Percentiles rank a stretch among this genome's conserved stretches.
Evolutionary conservation across 2,888 invertebrate genomes (phyloP).

Genomic region (Chaetoderma sp.): DNA sequence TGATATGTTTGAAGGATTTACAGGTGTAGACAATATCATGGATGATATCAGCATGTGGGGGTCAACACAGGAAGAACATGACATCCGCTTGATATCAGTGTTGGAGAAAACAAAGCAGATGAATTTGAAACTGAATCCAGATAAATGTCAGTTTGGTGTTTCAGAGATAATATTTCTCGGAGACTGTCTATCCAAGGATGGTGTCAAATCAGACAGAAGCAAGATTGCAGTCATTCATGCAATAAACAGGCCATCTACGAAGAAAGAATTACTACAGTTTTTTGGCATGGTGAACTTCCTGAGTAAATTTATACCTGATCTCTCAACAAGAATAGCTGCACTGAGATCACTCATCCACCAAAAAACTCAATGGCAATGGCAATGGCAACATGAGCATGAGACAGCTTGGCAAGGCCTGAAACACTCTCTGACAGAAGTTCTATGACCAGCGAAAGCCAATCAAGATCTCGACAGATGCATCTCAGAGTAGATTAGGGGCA

Average conservation of each 20-base stretch:
- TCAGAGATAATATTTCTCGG: not conserved
- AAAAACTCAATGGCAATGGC: constrained; percentile 20
- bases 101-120: constrained; percentile 1
- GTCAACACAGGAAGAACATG: constrained; percentile 16
- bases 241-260: not conserved
- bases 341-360: constrained; percentile 13
- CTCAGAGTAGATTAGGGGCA: constrained; percentile 30
- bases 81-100: constrained; percentile 6
- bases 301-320: constrained; percentile 7
- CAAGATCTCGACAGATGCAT: constrained; percentile 26
- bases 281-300: constrained; percentile 20
- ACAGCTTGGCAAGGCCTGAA: constrained; percentile 23
- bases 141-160: constrained; percentile 4
- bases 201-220: constrained; percentile 38
- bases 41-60: constrained; percentile 10
- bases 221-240: constrained; percentile 30
- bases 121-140: constrained; percentile 12
- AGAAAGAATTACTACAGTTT: constrained; percentile 16
- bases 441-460: constrained; percentile 18
- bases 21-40: constrained; percentile 8
- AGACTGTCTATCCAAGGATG: constrained; percentile 20
- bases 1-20: no score
- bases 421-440: constrained; percentile 24
- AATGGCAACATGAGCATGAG: constrained; percentile 14
- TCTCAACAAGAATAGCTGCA: constrained; percentile 12